Base-by-base conservation (phyloP, 2,797 vertebrate species). In the Neosilurus hyrtlii region DNA sequence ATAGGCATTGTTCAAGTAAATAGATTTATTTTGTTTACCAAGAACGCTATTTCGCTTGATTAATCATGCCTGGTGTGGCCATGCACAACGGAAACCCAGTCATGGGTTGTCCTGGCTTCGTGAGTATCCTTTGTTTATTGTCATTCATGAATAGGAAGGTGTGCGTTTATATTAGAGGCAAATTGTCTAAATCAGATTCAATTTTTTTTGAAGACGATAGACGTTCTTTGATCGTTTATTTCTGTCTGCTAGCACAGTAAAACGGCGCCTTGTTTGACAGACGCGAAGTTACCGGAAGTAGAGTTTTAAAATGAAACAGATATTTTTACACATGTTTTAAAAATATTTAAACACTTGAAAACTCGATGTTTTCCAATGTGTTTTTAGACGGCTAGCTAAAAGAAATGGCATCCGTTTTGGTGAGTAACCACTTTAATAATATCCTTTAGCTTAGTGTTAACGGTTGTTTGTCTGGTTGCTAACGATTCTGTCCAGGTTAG, bases 401-500 rank as follows among this genome's bases (percentile, higher is more conserved):
- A 20, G 20, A 49, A 18, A 94, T 94, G 94, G 92, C 92, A 20
- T 94, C 93, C 80, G 92, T 94, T 70, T 56, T 94, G 92, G 94
- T 94, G 81, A 91, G 92, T 84, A 11, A 51, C 9, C 14, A 56
- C 2, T 78, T 18, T n/a, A n/a, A n/a, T n/a, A n/a, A 2, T 63
- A 0, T 11, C 30, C 2, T 51, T 15, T 61, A n/a, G 3, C 6
- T 37, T 6, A n/a, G 15, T 24, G 26, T 51, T 26, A 51, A 20
- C 3, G 16, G 9, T 18, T 37, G 20, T 61, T n/a, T 43, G 22
- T 43, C 35, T 18, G 4, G 14, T 78, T 78, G n/a, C 43, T 63
- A 63, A 78, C 14, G n/a, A 61, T 76, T 61, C 56, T 2, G 18
- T 43, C 16, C 72, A 22, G 10, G 12, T 43, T 43, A 61, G 6